Evolutionary conservation across 2,797 vertebrate species (phyloP).

Genomic region (Philypnodon macrostomus): DNA sequence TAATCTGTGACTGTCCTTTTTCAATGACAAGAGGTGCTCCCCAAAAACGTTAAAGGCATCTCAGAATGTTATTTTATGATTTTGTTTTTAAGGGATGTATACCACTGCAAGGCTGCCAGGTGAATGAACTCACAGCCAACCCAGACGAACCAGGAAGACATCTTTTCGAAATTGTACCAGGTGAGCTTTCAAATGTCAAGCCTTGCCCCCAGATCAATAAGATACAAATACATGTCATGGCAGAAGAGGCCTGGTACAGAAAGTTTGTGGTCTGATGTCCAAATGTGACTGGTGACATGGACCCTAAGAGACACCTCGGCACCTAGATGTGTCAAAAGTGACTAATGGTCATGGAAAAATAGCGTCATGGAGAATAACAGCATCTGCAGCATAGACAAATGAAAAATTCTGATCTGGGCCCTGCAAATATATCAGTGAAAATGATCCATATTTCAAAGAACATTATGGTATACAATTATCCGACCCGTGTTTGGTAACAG

Average conservation of each 20-base stretch:
- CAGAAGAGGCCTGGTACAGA: neutral
- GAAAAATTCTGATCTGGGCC: neutral
- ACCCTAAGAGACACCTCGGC: neutral
- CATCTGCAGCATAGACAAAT: neutral
- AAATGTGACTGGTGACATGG: neutral
- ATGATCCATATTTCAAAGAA: too few relatives aligned
- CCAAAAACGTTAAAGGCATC: too few relatives aligned
- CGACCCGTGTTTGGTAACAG: too few relatives aligned
- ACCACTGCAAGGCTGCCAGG: constrained; percentile 86
- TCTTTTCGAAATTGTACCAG: constrained; percentile 90
- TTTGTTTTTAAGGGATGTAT: constrained; percentile 82
- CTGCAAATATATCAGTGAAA: too few relatives aligned
- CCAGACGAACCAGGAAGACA: constrained; percentile 89
- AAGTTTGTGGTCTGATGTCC: neutral
- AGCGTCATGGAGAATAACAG: neutral
- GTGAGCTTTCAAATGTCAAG: constrained; percentile 62
- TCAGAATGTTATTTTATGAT: too few relatives aligned
- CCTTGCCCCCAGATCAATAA: neutral
- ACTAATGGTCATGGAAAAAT: neutral
- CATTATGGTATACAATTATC: too few relatives aligned
- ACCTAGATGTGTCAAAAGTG: neutral
- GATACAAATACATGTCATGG: neutral
- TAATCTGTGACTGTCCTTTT: constrained; percentile 47
- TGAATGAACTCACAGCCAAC: constrained; percentile 85
- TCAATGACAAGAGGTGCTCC: constrained; percentile 46